Percentiles rank a stretch among this genome's conserved stretches.
Evolutionary conservation across 2,888 invertebrate species (phyloP).

Genomic region (Brassicogethes aeneus): DNA sequence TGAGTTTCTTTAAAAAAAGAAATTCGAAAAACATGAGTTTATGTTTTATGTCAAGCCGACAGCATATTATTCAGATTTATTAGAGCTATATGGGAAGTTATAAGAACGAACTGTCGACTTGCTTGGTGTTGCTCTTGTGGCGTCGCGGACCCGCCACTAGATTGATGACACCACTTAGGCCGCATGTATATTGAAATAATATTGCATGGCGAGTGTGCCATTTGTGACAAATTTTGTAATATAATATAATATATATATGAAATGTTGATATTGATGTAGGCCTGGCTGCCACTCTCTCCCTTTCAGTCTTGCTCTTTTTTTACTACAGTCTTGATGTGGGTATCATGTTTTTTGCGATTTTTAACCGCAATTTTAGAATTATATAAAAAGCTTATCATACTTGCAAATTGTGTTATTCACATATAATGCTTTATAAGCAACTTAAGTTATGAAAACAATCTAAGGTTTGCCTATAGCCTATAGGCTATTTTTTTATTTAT

Average conservation of each 20-base stretch:
- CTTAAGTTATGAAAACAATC: too few species aligned
- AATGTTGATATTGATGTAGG: conserved; percentile 9
- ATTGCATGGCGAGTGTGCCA: conserved; percentile 28
- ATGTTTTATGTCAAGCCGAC: neutral
- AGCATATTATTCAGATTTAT: conserved; percentile 40
- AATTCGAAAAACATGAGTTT: neutral
- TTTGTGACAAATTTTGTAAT: conserved; percentile 27
- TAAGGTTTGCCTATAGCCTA: too few species aligned
- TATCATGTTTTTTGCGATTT: too few species aligned
- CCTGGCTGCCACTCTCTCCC: too few species aligned
- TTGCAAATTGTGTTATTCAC: too few species aligned
- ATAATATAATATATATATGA: conserved; percentile 21
- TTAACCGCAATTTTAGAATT: too few species aligned
- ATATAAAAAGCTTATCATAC: too few species aligned
- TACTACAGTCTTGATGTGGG: too few species aligned
- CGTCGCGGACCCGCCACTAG: conserved; percentile 24
- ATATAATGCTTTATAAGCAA: too few species aligned
- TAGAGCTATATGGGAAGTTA: conserved; percentile 36
- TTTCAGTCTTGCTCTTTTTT: too few species aligned
- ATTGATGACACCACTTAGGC: conserved; percentile 37
- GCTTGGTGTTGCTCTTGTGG: conserved; percentile 19
- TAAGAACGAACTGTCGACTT: conserved; percentile 32
- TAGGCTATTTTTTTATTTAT: too few species aligned
- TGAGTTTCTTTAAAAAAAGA: conserved; percentile 17
- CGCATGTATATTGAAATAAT: conserved; percentile 35